A percentile compares a stretch with the other conserved stretches of the same genome.
phyloP scores from a whole-genome alignment of 2,797 vertebrate species.

The Pipistrellus nathusii region DNA sequence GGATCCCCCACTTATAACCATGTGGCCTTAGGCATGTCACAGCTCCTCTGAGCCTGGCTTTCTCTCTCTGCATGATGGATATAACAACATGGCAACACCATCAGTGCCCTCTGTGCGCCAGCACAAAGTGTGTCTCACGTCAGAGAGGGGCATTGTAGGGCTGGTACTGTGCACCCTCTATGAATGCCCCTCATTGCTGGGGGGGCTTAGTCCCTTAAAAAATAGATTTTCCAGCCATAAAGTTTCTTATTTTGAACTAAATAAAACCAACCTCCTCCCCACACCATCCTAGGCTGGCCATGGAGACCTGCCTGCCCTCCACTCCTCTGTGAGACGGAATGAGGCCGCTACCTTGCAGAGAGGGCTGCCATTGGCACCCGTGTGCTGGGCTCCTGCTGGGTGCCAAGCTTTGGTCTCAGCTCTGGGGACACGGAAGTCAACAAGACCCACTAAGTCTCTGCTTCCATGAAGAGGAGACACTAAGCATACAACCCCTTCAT shows the following conservation, averaged over 20 bases:
- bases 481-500: neutral
- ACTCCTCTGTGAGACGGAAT: neutral
- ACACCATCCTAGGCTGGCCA: neutral
- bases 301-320: neutral
- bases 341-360: neutral
- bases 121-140: neutral
- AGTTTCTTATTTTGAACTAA: conserved; percentile 26
- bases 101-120: neutral
- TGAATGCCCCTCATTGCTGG: neutral
- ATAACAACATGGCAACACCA: neutral
- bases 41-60: neutral
- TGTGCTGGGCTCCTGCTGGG: neutral
- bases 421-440: neutral
- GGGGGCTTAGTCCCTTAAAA: neutral
- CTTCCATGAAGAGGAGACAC: neutral
- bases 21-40: neutral
- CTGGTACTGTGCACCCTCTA: neutral
- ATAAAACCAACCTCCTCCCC: neutral
- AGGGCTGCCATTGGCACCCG: neutral
- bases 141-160: neutral
- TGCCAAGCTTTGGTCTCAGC: neutral
- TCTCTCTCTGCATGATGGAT: neutral
- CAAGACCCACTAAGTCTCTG: neutral
- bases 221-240: neutral
- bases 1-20: neutral